Percentiles rank a stretch among this genome's conserved stretches.
phyloP scores from a whole-genome alignment of 2,113 vertebrate genomes.

The Hyperoodon ampullatus region DNA sequence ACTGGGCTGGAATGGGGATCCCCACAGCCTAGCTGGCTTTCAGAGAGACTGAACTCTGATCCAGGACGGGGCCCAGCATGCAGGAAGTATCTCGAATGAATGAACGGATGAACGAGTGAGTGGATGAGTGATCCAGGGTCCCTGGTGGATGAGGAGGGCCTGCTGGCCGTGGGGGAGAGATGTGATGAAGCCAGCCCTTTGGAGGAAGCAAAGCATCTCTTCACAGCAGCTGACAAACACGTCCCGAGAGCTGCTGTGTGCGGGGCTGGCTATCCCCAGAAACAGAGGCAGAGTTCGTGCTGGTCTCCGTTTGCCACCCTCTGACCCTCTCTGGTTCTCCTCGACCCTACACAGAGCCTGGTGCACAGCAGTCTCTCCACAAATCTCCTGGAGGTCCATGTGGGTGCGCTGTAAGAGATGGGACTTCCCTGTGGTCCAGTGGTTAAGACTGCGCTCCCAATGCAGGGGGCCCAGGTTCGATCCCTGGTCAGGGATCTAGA shows the following conservation, averaged over 20 bases:
- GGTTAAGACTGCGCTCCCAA: no score
- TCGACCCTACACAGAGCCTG: not conserved
- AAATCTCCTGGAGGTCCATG: not conserved
- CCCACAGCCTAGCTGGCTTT: not conserved
- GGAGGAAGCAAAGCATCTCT: no score
- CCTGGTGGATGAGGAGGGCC: not conserved
- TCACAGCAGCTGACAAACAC: fast-evolving
- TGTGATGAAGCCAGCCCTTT: not conserved
- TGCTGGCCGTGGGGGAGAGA: not conserved
- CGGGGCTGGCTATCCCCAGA: fast-evolving
- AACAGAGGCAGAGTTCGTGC: not conserved
- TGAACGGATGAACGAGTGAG: not conserved
- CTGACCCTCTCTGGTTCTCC: not conserved
- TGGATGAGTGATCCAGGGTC: not conserved
- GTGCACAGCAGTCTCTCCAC: not conserved
- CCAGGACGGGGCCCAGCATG: no score
- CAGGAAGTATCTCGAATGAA: not conserved
- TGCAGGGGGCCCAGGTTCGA: no score
- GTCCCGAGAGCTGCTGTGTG: not conserved
- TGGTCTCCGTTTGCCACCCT: no score
- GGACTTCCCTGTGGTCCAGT: no score
- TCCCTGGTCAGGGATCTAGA: no score
- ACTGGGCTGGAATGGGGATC: fast-evolving
- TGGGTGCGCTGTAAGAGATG: not conserved
- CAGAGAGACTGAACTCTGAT: not conserved